Evolutionary conservation across 1,140 invertebrate genomes (phyloP).

Genomic region (Anthonomus grandis): DNA sequence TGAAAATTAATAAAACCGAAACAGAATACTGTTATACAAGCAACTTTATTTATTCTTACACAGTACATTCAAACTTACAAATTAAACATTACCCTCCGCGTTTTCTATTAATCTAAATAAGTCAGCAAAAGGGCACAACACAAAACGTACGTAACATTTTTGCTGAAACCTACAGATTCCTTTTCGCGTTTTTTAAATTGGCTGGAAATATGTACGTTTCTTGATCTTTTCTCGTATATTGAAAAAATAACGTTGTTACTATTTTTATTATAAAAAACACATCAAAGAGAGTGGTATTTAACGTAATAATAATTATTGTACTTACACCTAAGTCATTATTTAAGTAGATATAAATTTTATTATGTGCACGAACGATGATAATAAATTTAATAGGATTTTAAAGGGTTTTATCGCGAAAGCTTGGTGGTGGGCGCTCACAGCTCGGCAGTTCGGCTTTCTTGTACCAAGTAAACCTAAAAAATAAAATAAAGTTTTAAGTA

Average conservation of each 20-base stretch:
- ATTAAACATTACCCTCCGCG: slow-evolving; percentile 17
- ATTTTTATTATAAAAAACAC: slow-evolving; percentile 23
- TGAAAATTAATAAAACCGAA: no score
- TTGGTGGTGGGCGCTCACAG: slow-evolving; percentile 28
- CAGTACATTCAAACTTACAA: slow-evolving; percentile 30
- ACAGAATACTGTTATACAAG: slow-evolving; percentile 26
- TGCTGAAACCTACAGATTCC: slow-evolving; percentile 26
- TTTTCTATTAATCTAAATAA: slow-evolving; percentile 3
- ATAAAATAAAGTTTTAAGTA: no score
- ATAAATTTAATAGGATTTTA: slow-evolving; percentile 17
- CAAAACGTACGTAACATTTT: no score
- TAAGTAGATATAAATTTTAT: slow-evolving; percentile 26
- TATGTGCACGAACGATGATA: slow-evolving; percentile 31
- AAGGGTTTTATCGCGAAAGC: slow-evolving; percentile 16
- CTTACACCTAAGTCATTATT: slow-evolving; percentile 27
- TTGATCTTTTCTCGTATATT: no score
- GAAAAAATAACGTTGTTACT: slow-evolving; percentile 6
- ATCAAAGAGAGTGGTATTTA: slow-evolving; percentile 26
- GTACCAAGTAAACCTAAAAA: slow-evolving; percentile 72
- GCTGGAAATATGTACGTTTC: slow-evolving; percentile 25
- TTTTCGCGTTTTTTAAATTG: slow-evolving; percentile 6
- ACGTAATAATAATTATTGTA: no score
- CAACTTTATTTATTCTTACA: slow-evolving; percentile 31
- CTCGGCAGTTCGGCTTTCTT: slow-evolving; percentile 60
- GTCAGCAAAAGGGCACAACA: slow-evolving; percentile 6